These are phyloP conservation scores for Aphelenchoides bicaudatus DNA, from an alignment of 2,888 invertebrate genomes.

Conservation along the genomic window DNA sequence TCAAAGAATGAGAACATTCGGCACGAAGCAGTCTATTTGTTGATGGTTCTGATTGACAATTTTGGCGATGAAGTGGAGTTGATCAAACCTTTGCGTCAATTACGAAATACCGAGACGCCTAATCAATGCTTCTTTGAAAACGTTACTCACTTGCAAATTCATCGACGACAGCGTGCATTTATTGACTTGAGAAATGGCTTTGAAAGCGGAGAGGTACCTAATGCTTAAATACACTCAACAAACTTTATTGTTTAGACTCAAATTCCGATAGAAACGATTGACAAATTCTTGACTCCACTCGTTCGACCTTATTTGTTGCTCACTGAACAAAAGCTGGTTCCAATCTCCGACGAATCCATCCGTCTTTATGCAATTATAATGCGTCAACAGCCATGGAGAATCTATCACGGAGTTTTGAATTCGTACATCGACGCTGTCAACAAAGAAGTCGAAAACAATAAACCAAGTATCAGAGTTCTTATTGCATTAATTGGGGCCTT, in stretches of 20 bases:
- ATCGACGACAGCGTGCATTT: slow-evolving; percentile 79
- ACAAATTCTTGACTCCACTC: slow-evolving; percentile 80
- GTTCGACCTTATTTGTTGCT: slow-evolving; percentile 76
- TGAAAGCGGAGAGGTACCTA: slow-evolving; percentile 36
- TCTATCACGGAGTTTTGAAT: slow-evolving; percentile 74
- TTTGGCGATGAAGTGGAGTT: slow-evolving; percentile 48
- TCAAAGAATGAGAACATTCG: slow-evolving; percentile 65
- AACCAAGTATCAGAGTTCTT: too few relatives aligned
- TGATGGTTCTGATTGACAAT: slow-evolving; percentile 69
- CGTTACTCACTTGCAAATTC: slow-evolving; percentile 76
- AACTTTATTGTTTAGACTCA: slow-evolving; percentile 23
- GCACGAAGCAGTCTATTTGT: slow-evolving; percentile 75
- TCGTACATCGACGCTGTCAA: slow-evolving; percentile 74
- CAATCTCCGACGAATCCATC: slow-evolving; percentile 68
- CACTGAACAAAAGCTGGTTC: slow-evolving; percentile 70
- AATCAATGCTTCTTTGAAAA: slow-evolving; percentile 85
- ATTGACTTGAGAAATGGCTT: slow-evolving; percentile 66
- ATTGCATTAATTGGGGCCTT: slow-evolving; percentile 79
- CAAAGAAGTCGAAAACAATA: too few relatives aligned
- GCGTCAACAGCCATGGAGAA: slow-evolving; percentile 79
- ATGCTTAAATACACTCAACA: too few relatives aligned
- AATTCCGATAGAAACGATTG: slow-evolving; percentile 67
- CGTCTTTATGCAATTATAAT: slow-evolving; percentile 73
- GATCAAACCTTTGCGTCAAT: slow-evolving; percentile 10
- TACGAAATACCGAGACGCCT: slow-evolving; percentile 23